Evolutionary conservation across 2,797 vertebrate genomes (phyloP).

Genomic region (Melanotaenia trifasciata): DNA sequence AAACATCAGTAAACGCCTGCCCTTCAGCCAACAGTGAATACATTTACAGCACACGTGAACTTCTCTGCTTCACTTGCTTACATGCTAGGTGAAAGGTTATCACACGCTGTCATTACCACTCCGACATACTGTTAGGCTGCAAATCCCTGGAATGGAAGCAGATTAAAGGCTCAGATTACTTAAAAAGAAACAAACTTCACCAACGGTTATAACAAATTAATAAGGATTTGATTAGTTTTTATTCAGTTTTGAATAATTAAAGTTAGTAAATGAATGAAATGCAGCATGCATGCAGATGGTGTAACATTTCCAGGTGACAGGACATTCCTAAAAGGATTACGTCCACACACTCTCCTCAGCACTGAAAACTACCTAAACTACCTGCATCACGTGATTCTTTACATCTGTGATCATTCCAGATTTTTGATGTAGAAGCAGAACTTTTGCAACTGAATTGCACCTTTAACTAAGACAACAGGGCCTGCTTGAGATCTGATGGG

Average conservation of each 20-base stretch:
- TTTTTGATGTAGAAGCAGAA: neutral
- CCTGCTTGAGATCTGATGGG: constrained; percentile 17
- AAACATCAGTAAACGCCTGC: neutral
- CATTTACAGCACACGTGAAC: neutral
- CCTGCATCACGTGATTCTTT: too few species aligned
- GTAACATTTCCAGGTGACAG: neutral
- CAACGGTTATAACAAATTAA: neutral
- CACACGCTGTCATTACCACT: neutral
- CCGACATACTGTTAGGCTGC: constrained; percentile 1
- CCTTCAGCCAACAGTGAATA: neutral
- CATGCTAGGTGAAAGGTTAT: constrained; percentile 32
- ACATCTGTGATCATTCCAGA: neutral
- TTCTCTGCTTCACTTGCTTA: neutral
- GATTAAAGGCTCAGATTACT: neutral
- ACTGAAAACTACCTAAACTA: neutral
- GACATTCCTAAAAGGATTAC: neutral
- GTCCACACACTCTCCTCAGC: neutral
- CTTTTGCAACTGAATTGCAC: neutral
- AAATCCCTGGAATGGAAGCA: constrained; percentile 3
- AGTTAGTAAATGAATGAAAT: neutral
- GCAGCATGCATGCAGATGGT: neutral
- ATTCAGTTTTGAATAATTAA: neutral
- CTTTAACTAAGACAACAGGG: constrained; percentile 9
- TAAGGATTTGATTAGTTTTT: neutral
- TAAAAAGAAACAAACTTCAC: neutral